A percentile compares a stretch with the other conserved stretches of the same genome.
Evolutionary conservation across 2,113 vertebrate species (phyloP).

Genomic region (Meleagris gallopavo): DNA sequence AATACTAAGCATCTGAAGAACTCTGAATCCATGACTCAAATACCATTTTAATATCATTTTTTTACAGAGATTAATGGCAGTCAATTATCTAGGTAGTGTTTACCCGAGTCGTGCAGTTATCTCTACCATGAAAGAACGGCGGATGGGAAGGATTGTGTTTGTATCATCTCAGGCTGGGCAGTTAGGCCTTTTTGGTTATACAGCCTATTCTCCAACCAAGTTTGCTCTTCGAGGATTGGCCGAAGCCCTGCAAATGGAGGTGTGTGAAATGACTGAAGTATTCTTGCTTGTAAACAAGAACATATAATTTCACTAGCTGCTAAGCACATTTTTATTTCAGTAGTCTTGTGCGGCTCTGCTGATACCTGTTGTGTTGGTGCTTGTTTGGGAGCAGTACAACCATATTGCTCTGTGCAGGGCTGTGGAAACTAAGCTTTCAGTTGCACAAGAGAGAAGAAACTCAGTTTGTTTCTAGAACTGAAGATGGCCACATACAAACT

Average conservation of each 20-base stretch:
- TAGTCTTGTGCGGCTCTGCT: not conserved
- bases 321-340: not conserved
- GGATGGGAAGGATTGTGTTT: constrained; percentile 94
- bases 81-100: constrained; percentile 97
- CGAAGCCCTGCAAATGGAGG: constrained; percentile 98
- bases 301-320: not conserved
- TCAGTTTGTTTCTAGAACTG: not conserved
- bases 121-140: constrained; percentile 94
- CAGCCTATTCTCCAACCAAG: constrained; percentile 95
- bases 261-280: not conserved
- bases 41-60: not conserved
- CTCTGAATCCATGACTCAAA: not conserved
- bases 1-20: not conserved
- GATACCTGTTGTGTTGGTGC: not conserved
- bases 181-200: constrained; percentile 91
- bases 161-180: constrained; percentile 96
- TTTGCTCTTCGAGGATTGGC: constrained; percentile 94
- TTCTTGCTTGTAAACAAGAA: not conserved
- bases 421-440: not conserved
- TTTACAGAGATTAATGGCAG: constrained; percentile 90
- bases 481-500: not conserved
- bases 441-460: not conserved
- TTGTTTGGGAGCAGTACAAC: not conserved
- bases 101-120: constrained; percentile 94
- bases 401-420: not conserved